Base-by-base conservation (phyloP, 2,113 vertebrate species). In the Passer domesticus region DNA sequence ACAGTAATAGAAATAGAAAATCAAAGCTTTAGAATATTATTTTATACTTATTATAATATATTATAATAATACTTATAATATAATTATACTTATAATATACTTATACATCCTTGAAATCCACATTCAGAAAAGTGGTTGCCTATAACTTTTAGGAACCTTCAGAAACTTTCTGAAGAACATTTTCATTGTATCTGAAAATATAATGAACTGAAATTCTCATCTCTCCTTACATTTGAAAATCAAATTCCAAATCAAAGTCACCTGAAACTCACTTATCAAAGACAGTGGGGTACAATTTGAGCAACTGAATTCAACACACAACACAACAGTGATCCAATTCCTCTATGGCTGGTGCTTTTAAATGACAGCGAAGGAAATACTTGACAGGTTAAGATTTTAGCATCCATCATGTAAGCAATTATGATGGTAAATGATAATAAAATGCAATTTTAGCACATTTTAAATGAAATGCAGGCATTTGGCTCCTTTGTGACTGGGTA, bases 371-470 rank as follows among this genome's bases (percentile, higher is more conserved):
- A 64, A 93, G 43, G 15, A 83, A 91, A 43, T 14, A 62, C 21
- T 49, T 47, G 52, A 7, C 62, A 73, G 30, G 39, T 75, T 56
- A 83, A 68, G 50, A 47, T 37, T 80, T 64, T 66, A 83, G 52
- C n/a, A n/a, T 50, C 47, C 10, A 60, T 3, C 25, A 21, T 15
- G 4, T 7, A 81, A 74, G 35, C 22, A 64, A 41, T 56, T 56
- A 67, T 1, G 13, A 46, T 4, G 10, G 19, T 11, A 62, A 77
- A 25, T 0, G 1, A 7, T 5, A 74, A 39, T 2, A 8, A 83
- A 69, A 58, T 0, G 1, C 3, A 22, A n/a, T 47, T 81, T 37
- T 23, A 60, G n/a, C 3, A 0, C 41, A 41, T 19, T 47, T 59
- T 47, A 92, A 74, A 78, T 25, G 24, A 85, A 83, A 83, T 5